Conservation (phyloP, 2,797 vertebrate genomes). For the Macrochelys suwanniensis region DNA sequence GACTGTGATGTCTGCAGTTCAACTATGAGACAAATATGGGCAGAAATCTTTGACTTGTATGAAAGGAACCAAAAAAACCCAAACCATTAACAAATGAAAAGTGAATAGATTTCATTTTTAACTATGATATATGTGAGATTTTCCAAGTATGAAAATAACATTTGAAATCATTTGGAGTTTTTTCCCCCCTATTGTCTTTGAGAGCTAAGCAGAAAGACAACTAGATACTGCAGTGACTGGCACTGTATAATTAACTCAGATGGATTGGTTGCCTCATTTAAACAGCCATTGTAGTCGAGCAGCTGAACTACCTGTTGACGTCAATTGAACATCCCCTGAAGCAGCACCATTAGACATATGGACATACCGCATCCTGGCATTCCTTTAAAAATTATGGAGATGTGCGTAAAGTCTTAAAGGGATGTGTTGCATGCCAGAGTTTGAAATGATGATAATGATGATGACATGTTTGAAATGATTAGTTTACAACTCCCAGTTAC, state of each 20-base stretch:
- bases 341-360: background rate
- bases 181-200: background rate
- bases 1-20: background rate
- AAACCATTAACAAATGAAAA: background rate
- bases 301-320: background rate
- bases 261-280: background rate
- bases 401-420: background rate
- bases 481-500: background rate
- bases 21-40: background rate
- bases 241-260: background rate
- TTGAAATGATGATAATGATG: background rate
- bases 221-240: background rate
- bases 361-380: background rate
- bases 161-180: background rate
- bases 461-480: background rate
- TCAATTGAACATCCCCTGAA: background rate
- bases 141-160: background rate
- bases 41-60: background rate
- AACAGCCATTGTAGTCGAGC: background rate
- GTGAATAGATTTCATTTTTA: background rate
- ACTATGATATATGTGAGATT: fast-evolving
- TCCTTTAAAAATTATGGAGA: background rate
- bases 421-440: fast-evolving
- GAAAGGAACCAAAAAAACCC: background rate
- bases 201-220: background rate